Evolutionary conservation across 2,797 vertebrate genomes (phyloP), one percentile per base, ranked within the genome.

Genomic region (Ctenopoma kingsleyae): DNA sequence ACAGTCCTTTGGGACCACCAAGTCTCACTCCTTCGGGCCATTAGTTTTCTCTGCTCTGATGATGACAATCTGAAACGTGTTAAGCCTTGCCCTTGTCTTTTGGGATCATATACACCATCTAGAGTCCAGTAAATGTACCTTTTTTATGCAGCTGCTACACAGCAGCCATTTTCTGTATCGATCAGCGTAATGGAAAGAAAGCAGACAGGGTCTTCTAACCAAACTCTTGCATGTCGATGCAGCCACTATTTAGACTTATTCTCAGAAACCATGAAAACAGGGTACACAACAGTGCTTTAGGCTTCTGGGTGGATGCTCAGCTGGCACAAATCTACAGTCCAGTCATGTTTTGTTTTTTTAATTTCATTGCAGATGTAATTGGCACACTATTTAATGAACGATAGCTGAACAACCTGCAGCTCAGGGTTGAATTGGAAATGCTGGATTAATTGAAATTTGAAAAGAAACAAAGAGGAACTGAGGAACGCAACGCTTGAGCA

Each of bases 1-100:
- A 32, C 16, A 15, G 27, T 76, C 81, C 66, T 54, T 38, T 54
- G 73, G 72, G 81, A 70, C 22, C 30, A 12, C 20, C 0, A n/a
- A 57, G 73, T 63, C 46, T 68, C 27, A 7, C 50, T 61, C 55
- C 35, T 36, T 2, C 35, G 61, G 80, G 64, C 68, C 47, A 76
- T 87, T 86, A 88, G 52, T 27, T 55, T 1, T 2, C 38, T 74
- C 41, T 52, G 27, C 69, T 82, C 43, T 55, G 48, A 60, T 63
- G 62, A 43, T n/a, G 47, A 68, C 58, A 53, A 53, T 75, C 52
- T 51, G 48, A 83, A 54, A 71, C 83, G 71, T 65, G 67, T 38
- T 72, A 72, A 62, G 65, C 22, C 71, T 60, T 75, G 81, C 49
- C 5, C 1, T 1, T 41, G 46, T 65, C 63, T 62, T n/a, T 17